A percentile compares a stretch with the other conserved stretches of the same genome.
Evolutionary conservation across 2,888 invertebrate species (phyloP).

Genomic region (Muschampia plurimacula): DNA sequence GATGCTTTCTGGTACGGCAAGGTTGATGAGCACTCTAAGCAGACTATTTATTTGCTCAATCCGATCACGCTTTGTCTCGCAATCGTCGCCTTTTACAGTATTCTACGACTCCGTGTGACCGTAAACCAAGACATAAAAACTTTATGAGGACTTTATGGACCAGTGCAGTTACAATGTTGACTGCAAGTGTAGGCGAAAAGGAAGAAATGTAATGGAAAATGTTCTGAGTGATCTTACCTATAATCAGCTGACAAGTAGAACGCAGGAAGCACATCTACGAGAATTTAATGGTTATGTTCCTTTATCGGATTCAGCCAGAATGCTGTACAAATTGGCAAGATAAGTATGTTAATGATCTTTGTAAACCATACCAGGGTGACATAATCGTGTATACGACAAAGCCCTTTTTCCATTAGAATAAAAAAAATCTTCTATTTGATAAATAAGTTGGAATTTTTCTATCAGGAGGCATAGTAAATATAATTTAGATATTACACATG

Average conservation of each 20-base stretch:
- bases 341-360: no score
- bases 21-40: slow-evolving; percentile 78
- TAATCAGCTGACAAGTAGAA: slow-evolving; percentile 28
- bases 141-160: slow-evolving; percentile 54
- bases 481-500: no score
- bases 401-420: no score
- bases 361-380: no score
- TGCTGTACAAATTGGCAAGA: no score
- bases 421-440: no score
- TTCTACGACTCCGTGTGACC: slow-evolving; percentile 65
- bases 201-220: slow-evolving; percentile 55
- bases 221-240: slow-evolving; percentile 43
- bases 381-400: no score
- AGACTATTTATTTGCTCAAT: slow-evolving; percentile 81
- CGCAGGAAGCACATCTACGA: slow-evolving; percentile 23
- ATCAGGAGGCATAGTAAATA: no score
- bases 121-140: slow-evolving; percentile 71
- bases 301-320: no score
- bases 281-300: neutral
- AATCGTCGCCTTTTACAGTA: slow-evolving; percentile 75
- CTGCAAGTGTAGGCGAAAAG: slow-evolving; percentile 49
- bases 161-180: slow-evolving; percentile 46
- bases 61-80: slow-evolving; percentile 80
- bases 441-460: no score
- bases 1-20: slow-evolving; percentile 66